phyloP scores from a whole-genome alignment of 2,113 vertebrate genomes.

The Orthonyx spaldingii region DNA sequence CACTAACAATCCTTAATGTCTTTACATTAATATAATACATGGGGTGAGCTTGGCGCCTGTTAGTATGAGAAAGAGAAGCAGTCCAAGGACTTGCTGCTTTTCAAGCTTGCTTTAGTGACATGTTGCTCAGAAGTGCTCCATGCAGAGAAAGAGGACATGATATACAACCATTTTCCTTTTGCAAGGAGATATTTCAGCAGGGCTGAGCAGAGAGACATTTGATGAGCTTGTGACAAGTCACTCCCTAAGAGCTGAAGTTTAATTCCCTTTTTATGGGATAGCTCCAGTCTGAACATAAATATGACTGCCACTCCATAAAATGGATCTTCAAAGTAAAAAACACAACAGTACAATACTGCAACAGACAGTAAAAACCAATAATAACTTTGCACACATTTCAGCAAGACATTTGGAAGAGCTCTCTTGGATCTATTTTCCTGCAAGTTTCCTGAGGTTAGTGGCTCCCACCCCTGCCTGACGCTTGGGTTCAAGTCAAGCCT shows the following conservation, averaged over 20 bases:
- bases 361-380: not conserved
- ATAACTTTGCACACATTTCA: not conserved
- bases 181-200: not conserved
- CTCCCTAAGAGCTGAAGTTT: not conserved
- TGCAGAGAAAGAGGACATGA: not conserved
- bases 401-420: not conserved
- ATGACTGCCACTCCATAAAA: not conserved
- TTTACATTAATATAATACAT: not conserved
- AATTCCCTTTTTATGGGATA: not conserved
- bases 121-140: not conserved
- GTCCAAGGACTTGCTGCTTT: not conserved
- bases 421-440: not conserved
- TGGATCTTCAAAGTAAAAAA: not conserved
- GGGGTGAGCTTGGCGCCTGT: not conserved
- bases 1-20: not conserved
- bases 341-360: not conserved
- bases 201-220: not conserved
- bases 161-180: not conserved
- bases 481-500: not conserved
- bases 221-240: not conserved
- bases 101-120: not conserved
- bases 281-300: not conserved
- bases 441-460: not conserved
- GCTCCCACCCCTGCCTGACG: not conserved
- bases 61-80: not conserved